Evolutionary conservation across 2,888 invertebrate genomes (phyloP).

Genomic region (Xestia ashworthii): DNA sequence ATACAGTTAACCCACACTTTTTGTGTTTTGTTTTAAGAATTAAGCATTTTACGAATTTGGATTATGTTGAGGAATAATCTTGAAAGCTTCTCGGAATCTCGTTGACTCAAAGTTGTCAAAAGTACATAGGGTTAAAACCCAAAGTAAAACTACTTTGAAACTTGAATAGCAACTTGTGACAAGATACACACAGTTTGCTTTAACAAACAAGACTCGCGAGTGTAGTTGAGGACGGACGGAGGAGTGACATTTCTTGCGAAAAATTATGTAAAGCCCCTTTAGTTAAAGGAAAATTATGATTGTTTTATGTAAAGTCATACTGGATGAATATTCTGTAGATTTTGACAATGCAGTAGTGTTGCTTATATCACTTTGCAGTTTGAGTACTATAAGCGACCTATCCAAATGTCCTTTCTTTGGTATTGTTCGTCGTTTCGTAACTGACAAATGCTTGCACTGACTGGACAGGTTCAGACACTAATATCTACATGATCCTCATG

Average conservation of each 20-base stretch:
- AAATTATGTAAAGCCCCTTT: background rate
- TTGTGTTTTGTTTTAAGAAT: background rate
- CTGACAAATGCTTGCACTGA: too few species aligned
- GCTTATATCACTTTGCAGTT: too few species aligned
- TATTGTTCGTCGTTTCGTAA: too few species aligned
- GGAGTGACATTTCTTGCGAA: background rate
- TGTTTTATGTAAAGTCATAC: background rate
- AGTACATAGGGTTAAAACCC: background rate
- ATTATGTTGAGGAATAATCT: background rate
- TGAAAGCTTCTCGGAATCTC: background rate
- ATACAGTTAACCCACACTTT: background rate
- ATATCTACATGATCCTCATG: too few species aligned
- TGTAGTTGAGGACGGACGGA: background rate
- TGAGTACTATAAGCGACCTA: too few species aligned
- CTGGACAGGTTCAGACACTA: too few species aligned
- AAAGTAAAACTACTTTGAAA: slow-evolving; percentile 24
- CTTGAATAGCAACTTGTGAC: slow-evolving; percentile 47
- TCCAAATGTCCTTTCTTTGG: too few species aligned
- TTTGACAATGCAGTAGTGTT: background rate
- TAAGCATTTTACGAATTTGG: background rate
- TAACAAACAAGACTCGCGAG: background rate
- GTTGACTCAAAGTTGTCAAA: background rate
- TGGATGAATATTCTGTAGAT: background rate
- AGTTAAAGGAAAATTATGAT: background rate
- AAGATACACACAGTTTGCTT: slow-evolving; percentile 27